Percentiles rank a stretch among this genome's conserved stretches.
Evolutionary conservation across 1,140 invertebrate species (phyloP).

Genomic region (Listronotus bonariensis): DNA sequence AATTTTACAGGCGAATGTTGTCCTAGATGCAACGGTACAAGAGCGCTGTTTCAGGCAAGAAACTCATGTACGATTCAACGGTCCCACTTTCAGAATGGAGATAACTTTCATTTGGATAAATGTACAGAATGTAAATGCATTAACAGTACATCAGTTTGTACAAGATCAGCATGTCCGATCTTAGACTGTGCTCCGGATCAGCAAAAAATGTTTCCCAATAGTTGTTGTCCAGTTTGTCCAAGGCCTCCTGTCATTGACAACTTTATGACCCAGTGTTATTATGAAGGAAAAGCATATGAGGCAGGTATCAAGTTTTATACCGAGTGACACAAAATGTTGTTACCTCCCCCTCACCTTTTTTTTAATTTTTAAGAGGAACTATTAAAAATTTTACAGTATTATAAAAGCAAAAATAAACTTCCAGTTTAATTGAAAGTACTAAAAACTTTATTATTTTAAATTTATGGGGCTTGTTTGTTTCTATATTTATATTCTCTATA

Average conservation of each 20-base stretch:
- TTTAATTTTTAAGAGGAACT: too few species aligned
- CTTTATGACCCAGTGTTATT: constrained; percentile 66
- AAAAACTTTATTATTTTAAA: too few species aligned
- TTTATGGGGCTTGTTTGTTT: too few species aligned
- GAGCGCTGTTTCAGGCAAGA: constrained; percentile 48
- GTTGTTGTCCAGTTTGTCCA: constrained; percentile 77
- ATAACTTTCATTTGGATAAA: constrained; percentile 69
- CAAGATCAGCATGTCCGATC: constrained; percentile 77
- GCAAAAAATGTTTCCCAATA: constrained; percentile 66
- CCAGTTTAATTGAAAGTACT: too few species aligned
- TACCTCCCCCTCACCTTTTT: too few species aligned
- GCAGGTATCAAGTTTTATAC: constrained; percentile 56
- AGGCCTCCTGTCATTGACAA: constrained; percentile 58
- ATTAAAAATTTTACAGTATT: too few species aligned
- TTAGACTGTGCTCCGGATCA: constrained; percentile 76
- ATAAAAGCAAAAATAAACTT: too few species aligned
- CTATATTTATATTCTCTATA: too few species aligned
- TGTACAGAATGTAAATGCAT: constrained; percentile 83
- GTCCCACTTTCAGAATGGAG: constrained; percentile 64
- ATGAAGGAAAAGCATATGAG: constrained; percentile 68
- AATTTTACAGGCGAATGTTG: constrained; percentile 75
- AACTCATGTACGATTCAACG: constrained; percentile 73
- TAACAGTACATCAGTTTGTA: constrained; percentile 78
- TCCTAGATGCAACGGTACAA: constrained; percentile 70
- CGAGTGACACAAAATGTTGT: too few species aligned